phyloP scores from a whole-genome alignment of 1,140 invertebrate genomes.

The Ruditapes philippinarum region DNA sequence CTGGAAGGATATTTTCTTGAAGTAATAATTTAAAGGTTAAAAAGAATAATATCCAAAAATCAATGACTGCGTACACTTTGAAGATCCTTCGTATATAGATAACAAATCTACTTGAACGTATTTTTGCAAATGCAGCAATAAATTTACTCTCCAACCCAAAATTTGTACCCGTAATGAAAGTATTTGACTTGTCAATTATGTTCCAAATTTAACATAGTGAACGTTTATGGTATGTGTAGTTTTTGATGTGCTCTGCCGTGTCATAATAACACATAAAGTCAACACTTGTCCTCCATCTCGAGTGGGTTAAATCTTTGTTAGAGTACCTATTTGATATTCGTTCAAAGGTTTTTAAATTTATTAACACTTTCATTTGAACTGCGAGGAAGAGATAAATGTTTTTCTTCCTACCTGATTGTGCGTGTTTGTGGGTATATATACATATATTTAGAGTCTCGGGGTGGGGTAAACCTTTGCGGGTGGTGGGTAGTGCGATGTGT shows the following conservation, averaged over 20 bases:
- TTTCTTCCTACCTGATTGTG: not conserved
- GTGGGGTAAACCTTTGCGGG: not conserved
- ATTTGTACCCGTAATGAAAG: not conserved
- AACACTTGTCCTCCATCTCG: not conserved
- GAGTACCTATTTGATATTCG: not conserved
- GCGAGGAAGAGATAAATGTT: not conserved
- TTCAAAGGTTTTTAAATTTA: conserved; percentile 19
- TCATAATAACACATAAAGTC: conserved; percentile 18
- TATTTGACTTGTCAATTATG: not conserved
- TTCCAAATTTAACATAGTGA: not conserved
- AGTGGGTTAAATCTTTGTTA: not conserved
- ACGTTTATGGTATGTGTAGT: not conserved
- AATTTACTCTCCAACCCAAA: not conserved
- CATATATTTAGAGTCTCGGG: no score
- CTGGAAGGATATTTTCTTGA: no score
- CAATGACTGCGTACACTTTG: no score
- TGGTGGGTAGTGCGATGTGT: not conserved
- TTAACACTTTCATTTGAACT: conserved; percentile 23
- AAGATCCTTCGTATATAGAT: not conserved
- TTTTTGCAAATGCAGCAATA: not conserved
- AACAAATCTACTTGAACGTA: not conserved
- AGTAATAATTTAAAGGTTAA: no score
- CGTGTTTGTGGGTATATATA: not conserved
- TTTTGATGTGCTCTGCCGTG: conserved; percentile 7
- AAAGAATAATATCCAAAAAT: no score